Base-by-base conservation (phyloP, 2,797 vertebrate genomes). In the Microcaecilia unicolor region DNA sequence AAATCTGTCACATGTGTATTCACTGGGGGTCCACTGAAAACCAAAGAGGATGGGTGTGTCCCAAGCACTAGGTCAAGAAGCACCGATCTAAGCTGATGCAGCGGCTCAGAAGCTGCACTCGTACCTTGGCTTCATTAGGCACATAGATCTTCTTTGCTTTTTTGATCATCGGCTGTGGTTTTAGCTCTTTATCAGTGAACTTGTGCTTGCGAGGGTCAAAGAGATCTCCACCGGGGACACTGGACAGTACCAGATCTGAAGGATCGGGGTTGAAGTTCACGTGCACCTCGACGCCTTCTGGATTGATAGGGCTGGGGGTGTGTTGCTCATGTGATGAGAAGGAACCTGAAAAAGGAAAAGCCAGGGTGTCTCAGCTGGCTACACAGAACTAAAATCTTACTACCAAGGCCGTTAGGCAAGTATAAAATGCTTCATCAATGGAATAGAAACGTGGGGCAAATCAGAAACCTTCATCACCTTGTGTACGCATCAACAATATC, bases 81-180 rank as follows among this genome's bases (percentile, higher is more conserved):
- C n/a, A n/a, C n/a, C n/a, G n/a, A n/a, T n/a, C n/a, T n/a, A n/a
- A n/a, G n/a, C n/a, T 3, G 2, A 15, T 11, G 19, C 14, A 15
- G n/a, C n/a, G n/a, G n/a, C n/a, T n/a, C n/a, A n/a, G n/a, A n/a
- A 10, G 30, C 15, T 4, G 25, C 22, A 15, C 24, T 21, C 30
- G 76, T 82, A 97, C 95, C 92, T 98, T 98, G 67, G 88, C 80
- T 2, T 94, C 89, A 4, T 95, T 80, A 0, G 94, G 92, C 9
- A 98, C 95, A 68, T 87, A 92, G 63, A 94, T 80, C 64, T 98
- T 98, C 82, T 91, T 98, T 55, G 95, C 94, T 66, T 98, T 98
- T 69, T 98, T 98, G 67, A 98, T 98, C 88, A 98, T 97, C 3
- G 94, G 95, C 45, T 98, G 95, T 15, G 95, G 95, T 61, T 95